Percentiles rank a stretch among this genome's conserved stretches.
Evolutionary conservation across 2,888 invertebrate genomes (phyloP).

Genomic region (Diarsia rubi): DNA sequence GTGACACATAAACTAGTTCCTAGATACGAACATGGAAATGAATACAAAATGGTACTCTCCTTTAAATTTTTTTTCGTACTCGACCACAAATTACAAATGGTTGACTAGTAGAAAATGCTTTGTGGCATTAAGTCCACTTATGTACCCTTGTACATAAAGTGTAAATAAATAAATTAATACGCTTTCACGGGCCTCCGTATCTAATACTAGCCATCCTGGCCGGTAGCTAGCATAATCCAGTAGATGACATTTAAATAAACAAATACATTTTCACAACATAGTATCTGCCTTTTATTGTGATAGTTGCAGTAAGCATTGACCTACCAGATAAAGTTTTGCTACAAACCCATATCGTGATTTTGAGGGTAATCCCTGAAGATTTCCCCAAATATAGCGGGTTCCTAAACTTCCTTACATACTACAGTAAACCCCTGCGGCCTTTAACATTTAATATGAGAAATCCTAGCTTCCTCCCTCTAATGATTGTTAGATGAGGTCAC

Average conservation of each 20-base stretch:
- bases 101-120: too few relatives aligned
- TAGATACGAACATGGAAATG: neutral
- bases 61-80: too few relatives aligned
- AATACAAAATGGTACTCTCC: too few relatives aligned
- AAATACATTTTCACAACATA: neutral
- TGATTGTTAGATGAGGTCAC: constrained; percentile 50
- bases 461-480: constrained; percentile 31
- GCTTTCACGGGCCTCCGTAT: neutral
- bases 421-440: neutral
- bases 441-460: constrained; percentile 11
- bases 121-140: too few relatives aligned
- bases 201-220: neutral
- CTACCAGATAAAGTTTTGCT: neutral
- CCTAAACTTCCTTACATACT: neutral
- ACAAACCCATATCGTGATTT: neutral
- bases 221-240: neutral
- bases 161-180: neutral
- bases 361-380: constrained; percentile 4
- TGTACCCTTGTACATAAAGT: too few relatives aligned
- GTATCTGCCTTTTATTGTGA: neutral
- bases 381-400: neutral
- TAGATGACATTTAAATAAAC: neutral
- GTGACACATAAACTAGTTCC: neutral
- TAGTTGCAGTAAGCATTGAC: neutral
- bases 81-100: too few relatives aligned